phyloP scores from a whole-genome alignment of 1,140 invertebrate species.

The Nasonia giraulti region DNA sequence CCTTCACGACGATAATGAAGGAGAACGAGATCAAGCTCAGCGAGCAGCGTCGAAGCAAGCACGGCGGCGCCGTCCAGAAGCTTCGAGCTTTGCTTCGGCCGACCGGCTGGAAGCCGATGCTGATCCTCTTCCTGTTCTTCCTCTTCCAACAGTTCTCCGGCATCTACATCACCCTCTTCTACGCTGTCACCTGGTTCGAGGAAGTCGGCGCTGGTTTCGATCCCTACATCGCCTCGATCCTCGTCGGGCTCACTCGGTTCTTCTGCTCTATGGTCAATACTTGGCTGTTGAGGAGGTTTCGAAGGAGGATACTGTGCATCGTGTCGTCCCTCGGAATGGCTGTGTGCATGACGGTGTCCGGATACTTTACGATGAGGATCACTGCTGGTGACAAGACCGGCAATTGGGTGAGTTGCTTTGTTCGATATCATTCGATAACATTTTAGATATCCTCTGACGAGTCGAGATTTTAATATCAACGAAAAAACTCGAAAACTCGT shows the following conservation, averaged over 20 bases:
- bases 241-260: constrained; percentile 80
- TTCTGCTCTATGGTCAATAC: constrained; percentile 77
- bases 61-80: constrained; percentile 60
- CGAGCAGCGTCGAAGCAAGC: constrained; percentile 65
- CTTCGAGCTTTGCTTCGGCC: constrained; percentile 73
- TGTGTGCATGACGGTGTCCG: constrained; percentile 74
- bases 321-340: constrained; percentile 74
- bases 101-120: constrained; percentile 78
- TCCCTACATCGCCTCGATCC: constrained; percentile 75
- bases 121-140: constrained; percentile 76
- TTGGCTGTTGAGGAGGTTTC: constrained; percentile 73
- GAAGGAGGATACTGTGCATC: constrained; percentile 74
- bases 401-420: constrained; percentile 52
- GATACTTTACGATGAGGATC: constrained; percentile 73
- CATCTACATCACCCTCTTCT: constrained; percentile 82
- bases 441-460: too few relatives aligned
- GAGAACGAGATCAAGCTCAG: constrained; percentile 68
- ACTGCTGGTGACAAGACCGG: constrained; percentile 62
- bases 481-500: not conserved
- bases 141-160: constrained; percentile 79
- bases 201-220: constrained; percentile 73
- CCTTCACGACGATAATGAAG: constrained; percentile 70
- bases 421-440: too few relatives aligned
- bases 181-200: constrained; percentile 79
- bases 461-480: too few relatives aligned